These are phyloP conservation scores for Forpus xanthops DNA, from an alignment of 2,797 vertebrate genomes.

Conservation along the genomic window DNA sequence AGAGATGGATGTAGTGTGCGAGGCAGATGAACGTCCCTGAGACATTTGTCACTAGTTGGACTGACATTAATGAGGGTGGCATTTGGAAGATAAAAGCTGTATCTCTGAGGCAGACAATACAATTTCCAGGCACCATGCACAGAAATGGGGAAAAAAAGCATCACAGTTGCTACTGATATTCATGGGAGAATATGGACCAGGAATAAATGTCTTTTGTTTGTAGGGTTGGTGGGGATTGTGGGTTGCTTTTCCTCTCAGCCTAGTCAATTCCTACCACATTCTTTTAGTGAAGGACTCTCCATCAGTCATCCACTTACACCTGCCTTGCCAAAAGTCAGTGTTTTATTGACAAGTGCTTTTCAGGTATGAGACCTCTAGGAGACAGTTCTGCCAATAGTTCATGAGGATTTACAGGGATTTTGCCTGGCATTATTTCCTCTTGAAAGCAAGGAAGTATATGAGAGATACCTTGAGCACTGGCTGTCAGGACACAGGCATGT, in stretches of 20 bases:
- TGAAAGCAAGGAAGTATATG: conserved; percentile 6
- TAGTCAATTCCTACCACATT: conserved; percentile 29
- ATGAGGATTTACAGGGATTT: conserved; percentile 37
- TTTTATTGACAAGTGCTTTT: conserved; percentile 47
- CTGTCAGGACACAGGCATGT: not conserved
- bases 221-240: not conserved
- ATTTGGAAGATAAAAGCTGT: conserved; percentile 62
- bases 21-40: not conserved
- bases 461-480: not conserved
- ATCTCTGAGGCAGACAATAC: conserved; percentile 34
- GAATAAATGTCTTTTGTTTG: conserved; percentile 7
- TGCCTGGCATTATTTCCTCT: conserved; percentile 25
- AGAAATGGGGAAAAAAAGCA: not conserved
- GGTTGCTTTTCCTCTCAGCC: not conserved
- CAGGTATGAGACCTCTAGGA: conserved; percentile 23
- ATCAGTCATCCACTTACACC: conserved; percentile 52
- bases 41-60: conserved; percentile 32
- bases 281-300: conserved; percentile 14
- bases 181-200: not conserved
- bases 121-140: not conserved
- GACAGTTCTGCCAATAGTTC: conserved; percentile 24
- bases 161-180: not conserved
- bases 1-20: not conserved
- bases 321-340: conserved; percentile 53
- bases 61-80: conserved; percentile 57